Percentiles rank a stretch among this genome's conserved stretches.
Evolutionary conservation across 2,888 invertebrate species (phyloP).

Genomic region (Mantis religiosa): DNA sequence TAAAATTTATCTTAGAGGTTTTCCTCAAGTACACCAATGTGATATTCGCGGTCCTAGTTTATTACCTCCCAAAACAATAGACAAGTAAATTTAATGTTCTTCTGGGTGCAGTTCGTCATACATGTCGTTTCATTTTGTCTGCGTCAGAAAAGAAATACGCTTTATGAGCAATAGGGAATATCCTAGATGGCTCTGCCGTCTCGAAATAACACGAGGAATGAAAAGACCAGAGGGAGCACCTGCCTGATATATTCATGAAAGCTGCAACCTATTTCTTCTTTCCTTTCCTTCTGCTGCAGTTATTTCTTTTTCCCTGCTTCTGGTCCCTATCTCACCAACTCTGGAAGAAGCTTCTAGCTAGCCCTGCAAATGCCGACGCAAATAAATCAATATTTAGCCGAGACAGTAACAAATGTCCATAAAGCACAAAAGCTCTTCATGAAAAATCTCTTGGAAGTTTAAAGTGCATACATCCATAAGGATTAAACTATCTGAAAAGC

Average conservation of each 20-base stretch:
- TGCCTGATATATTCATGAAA: conserved; percentile 4
- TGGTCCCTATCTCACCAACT: not conserved
- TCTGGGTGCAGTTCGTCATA: not conserved
- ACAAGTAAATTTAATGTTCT: not conserved
- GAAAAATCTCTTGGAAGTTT: no score
- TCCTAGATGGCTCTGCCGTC: not conserved
- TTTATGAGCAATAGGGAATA: not conserved
- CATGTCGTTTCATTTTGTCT: not conserved
- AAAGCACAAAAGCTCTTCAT: no score
- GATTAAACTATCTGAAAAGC: no score
- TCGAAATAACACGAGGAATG: not conserved
- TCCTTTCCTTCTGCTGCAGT: not conserved
- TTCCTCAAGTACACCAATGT: no score
- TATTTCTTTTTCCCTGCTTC: not conserved
- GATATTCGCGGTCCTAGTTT: not conserved
- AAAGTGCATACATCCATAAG: no score
- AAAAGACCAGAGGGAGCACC: not conserved
- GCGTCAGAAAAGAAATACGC: not conserved
- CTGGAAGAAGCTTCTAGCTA: not conserved
- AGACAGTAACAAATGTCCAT: not conserved
- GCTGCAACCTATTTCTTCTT: not conserved
- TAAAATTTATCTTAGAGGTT: no score
- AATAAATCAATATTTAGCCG: not conserved
- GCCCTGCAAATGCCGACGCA: not conserved
- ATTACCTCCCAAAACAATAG: not conserved